phyloP scores from a whole-genome alignment of 64 coral and sea anemone genomes.

The Stylophora pistillata region DNA sequence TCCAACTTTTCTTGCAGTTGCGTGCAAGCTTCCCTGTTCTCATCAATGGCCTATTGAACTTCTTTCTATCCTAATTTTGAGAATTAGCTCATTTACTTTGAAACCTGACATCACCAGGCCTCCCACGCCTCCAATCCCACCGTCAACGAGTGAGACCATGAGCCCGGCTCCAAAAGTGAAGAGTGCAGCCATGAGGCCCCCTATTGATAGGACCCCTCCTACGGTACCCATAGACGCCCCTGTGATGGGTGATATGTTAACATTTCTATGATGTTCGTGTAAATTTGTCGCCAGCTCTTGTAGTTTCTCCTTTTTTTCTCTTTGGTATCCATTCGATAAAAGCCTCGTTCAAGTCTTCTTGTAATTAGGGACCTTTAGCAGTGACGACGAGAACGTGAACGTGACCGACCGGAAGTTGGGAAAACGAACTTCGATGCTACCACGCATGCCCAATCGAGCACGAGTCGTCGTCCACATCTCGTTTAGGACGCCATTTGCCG shows the following conservation, averaged over 20 bases:
- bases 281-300: conserved; percentile 26
- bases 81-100: conserved; percentile 15
- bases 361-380: too few species aligned
- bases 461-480: too few species aligned
- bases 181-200: conserved; percentile 39
- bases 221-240: conserved; percentile 25
- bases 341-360: background rate
- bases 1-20: conserved; percentile 1
- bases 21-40: background rate
- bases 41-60: conserved; percentile 10
- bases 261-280: conserved; percentile 38
- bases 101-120: conserved; percentile 39
- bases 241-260: conserved; percentile 13
- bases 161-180: conserved; percentile 50
- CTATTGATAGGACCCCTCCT: conserved; percentile 4
- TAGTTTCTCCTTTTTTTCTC: conserved; percentile 1
- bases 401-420: too few species aligned
- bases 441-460: too few species aligned
- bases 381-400: too few species aligned
- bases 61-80: conserved; percentile 33
- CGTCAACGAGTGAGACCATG: conserved; percentile 15
- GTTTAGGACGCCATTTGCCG: too few species aligned
- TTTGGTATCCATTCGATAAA: conserved; percentile 36
- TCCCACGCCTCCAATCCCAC: conserved; percentile 41
- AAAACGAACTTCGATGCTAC: too few species aligned